A percentile compares a stretch with the other conserved stretches of the same genome.
phyloP scores from a whole-genome alignment of 2,113 vertebrate species.

The Chascanopsetta lugubris region DNA sequence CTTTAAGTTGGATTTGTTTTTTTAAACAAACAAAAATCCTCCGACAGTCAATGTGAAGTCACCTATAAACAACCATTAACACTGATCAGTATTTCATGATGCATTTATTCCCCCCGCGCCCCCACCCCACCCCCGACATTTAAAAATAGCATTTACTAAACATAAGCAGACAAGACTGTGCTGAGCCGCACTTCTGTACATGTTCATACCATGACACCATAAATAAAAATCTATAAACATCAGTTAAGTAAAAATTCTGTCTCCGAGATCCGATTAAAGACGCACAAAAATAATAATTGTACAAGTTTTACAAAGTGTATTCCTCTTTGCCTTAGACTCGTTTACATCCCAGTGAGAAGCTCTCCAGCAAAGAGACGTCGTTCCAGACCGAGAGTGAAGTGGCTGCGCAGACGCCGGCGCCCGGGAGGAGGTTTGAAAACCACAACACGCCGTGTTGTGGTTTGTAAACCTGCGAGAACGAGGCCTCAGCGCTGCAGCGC shows the following conservation, averaged over 20 bases:
- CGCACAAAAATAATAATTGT: slow-evolving; percentile 67
- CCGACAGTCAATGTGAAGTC: no score
- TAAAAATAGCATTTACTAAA: slow-evolving; percentile 76
- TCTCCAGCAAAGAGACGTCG: slow-evolving; percentile 34
- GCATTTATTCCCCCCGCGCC: slow-evolving; percentile 66
- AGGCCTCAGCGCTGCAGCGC: slow-evolving; percentile 22
- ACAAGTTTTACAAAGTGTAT: slow-evolving; percentile 70
- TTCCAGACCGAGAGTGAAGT: slow-evolving; percentile 9
- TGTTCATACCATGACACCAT: slow-evolving; percentile 66
- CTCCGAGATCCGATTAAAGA: slow-evolving; percentile 51
- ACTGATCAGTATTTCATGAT: slow-evolving; percentile 50
- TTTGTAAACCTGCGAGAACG: slow-evolving; percentile 15
- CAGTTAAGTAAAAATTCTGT: slow-evolving; percentile 62
- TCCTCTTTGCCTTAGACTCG: not conserved
- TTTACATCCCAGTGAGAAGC: slow-evolving; percentile 54
- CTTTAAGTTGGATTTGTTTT: no score
- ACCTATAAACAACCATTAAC: not conserved
- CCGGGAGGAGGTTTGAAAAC: not conserved
- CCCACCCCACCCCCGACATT: no score
- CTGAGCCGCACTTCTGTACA: slow-evolving; percentile 62
- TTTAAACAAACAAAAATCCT: no score
- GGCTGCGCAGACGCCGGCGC: slow-evolving; percentile 19
- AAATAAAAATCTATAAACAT: slow-evolving; percentile 80
- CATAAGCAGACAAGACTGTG: slow-evolving; percentile 66
- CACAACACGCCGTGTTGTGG: not conserved